phyloP scores from a whole-genome alignment of 2,797 vertebrate genomes.

The Gambelia wislizenii region DNA sequence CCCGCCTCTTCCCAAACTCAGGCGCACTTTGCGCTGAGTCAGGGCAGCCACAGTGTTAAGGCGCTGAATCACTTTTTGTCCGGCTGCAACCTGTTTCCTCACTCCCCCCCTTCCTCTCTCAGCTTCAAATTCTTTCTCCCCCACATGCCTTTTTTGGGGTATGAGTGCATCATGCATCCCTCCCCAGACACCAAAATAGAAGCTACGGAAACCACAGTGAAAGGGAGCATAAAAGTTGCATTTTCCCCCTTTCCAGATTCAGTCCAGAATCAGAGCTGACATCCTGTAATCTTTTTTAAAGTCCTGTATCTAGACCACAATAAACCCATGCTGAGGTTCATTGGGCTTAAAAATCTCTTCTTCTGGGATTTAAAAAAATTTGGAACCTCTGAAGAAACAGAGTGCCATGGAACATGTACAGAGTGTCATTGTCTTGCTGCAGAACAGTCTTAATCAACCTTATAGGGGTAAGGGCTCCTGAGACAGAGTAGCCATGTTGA shows the following conservation, averaged over 20 bases:
- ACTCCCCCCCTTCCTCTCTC: background rate
- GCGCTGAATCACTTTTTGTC: constrained; percentile 29
- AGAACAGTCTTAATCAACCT: background rate
- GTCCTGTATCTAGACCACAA: background rate
- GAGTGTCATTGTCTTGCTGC: background rate
- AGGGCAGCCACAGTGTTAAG: background rate
- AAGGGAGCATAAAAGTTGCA: background rate
- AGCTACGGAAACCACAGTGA: background rate
- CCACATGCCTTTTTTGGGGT: background rate
- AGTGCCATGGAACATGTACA: background rate
- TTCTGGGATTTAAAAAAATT: too few relatives aligned
- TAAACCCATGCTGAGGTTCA: background rate
- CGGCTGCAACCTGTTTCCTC: background rate
- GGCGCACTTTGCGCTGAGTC: constrained; percentile 12
- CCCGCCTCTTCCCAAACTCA: background rate
- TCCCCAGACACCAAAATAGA: constrained; percentile 11
- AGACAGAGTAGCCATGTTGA: background rate
- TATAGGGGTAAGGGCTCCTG: background rate
- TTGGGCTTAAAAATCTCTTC: too few relatives aligned
- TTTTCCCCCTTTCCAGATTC: too few relatives aligned
- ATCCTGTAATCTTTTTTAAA: background rate
- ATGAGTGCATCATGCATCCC: background rate
- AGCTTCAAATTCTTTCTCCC: background rate
- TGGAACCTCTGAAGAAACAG: background rate
- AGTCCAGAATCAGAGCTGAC: background rate